Conservation (phyloP, 2,113 vertebrate genomes). For the Nycticebus coucang region DNA sequence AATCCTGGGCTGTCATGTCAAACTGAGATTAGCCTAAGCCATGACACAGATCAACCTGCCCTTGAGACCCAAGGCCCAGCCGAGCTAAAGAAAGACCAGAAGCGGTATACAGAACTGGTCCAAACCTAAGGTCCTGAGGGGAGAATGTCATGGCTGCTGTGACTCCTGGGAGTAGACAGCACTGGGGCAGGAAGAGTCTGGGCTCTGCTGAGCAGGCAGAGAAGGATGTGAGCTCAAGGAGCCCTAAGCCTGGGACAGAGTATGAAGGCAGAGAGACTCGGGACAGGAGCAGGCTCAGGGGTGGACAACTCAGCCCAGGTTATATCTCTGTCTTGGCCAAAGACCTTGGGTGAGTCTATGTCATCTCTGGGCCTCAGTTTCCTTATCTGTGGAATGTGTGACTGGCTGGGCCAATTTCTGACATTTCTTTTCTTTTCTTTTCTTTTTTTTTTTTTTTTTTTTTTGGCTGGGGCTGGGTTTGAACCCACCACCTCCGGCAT, state of each 20-base stretch:
- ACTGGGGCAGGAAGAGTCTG: not conserved
- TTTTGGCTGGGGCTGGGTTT: too few species aligned
- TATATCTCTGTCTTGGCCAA: not conserved
- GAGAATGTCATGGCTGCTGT: not conserved
- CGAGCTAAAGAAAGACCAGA: not conserved
- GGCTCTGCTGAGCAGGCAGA: not conserved
- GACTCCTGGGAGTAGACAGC: not conserved
- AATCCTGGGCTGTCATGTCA: slow-evolving; percentile 64
- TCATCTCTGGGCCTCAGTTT: not conserved
- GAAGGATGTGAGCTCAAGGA: not conserved
- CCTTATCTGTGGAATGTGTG: not conserved
- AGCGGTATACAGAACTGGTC: not conserved
- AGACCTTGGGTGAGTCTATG: not conserved
- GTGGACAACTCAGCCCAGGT: not conserved
- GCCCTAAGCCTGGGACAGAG: not conserved
- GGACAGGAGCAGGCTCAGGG: not conserved
- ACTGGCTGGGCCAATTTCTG: not conserved
- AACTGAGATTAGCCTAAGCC: slow-evolving; percentile 71
- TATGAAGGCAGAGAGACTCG: not conserved
- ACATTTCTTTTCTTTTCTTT: not conserved
- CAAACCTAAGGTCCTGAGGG: not conserved
- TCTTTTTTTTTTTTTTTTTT: too few species aligned
- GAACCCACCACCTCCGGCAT: too few species aligned
- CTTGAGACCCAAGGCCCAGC: not conserved
- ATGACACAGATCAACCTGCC: slow-evolving; percentile 29